A percentile compares a stretch with the other conserved stretches of the same genome.
These are phyloP conservation scores for Microctonus hyperodae DNA, from an alignment of 2,888 invertebrate genomes.

Conservation along the genomic window DNA sequence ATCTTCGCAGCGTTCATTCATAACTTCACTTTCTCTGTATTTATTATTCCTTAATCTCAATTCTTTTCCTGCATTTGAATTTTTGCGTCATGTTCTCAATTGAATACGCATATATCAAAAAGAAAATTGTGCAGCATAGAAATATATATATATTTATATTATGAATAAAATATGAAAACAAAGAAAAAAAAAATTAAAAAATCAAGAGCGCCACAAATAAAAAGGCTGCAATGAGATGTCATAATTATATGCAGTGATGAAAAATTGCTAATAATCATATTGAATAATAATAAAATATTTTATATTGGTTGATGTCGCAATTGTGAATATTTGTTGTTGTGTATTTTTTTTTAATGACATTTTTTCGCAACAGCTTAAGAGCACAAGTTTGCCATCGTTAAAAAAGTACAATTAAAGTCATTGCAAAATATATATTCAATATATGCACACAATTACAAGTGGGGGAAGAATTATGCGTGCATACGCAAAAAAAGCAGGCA, in stretches of 20 bases:
- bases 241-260: constrained; percentile 48
- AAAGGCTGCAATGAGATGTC: constrained; percentile 43
- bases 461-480: constrained; percentile 4
- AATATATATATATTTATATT: not conserved
- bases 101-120: too few species aligned
- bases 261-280: constrained; percentile 41
- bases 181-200: constrained; percentile 36
- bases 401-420: constrained; percentile 48
- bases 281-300: not conserved
- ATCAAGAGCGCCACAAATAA: constrained; percentile 30
- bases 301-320: not conserved
- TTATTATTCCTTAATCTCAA: too few species aligned
- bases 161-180: constrained; percentile 31
- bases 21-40: not conserved
- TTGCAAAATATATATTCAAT: constrained; percentile 42
- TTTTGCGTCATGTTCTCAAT: too few species aligned
- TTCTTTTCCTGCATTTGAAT: not conserved
- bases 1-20: not conserved
- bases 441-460: constrained; percentile 17
- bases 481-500: constrained; percentile 10
- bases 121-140: too few species aligned
- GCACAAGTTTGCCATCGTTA: constrained; percentile 46
- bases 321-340: constrained; percentile 13
- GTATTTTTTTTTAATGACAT: not conserved
- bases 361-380: constrained; percentile 16